Evolutionary conservation across 2,113 vertebrate species (phyloP).

Genomic region (Microcebus lehilahytsara): DNA sequence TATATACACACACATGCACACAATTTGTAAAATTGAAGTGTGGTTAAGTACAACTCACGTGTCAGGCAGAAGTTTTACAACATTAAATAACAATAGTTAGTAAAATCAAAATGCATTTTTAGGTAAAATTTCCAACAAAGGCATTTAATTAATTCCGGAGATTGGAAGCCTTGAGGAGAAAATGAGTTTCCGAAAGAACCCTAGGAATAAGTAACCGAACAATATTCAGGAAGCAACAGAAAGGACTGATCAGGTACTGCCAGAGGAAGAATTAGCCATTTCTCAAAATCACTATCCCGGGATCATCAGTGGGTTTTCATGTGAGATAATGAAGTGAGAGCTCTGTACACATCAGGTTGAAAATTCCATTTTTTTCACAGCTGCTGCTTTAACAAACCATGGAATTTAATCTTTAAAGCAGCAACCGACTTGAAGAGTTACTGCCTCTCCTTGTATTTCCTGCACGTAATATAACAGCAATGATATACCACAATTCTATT

Average conservation of each 20-base stretch:
- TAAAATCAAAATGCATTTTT: slow-evolving; percentile 36
- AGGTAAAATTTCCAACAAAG: slow-evolving; percentile 7
- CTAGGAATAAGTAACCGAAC: neutral
- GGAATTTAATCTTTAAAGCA: neutral
- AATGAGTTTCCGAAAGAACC: neutral
- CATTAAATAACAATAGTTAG: neutral
- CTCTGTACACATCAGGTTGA: neutral
- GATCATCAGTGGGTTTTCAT: neutral
- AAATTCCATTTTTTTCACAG: neutral
- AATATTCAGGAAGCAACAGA: slow-evolving; percentile 12
- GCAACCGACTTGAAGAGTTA: neutral
- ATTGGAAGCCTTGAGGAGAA: slow-evolving; percentile 26
- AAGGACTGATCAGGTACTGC: neutral
- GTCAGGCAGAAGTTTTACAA: neutral
- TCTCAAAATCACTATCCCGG: neutral
- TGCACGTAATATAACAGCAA: neutral
- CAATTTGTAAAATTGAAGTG: neutral
- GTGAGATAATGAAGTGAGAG: neutral
- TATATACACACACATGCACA: neutral
- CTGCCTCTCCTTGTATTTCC: neutral
- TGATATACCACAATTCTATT: neutral
- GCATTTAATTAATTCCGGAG: neutral
- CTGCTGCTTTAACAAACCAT: neutral
- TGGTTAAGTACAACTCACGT: neutral
- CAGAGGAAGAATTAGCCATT: neutral